Evolutionary conservation across 2,888 invertebrate species (phyloP), one percentile per base, ranked within the genome.

Genomic region (Eristalis arbustorum): DNA sequence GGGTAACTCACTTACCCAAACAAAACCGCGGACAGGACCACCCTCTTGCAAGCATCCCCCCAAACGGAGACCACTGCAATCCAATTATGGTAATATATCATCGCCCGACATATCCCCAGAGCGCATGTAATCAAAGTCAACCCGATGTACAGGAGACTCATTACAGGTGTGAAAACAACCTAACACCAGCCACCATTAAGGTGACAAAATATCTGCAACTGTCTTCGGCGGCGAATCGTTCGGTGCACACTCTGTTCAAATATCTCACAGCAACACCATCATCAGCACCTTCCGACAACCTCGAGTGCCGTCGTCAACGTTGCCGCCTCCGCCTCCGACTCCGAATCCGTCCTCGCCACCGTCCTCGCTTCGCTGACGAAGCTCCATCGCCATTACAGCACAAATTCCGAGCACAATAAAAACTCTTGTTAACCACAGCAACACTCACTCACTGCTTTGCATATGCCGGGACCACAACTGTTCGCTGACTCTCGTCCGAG

Each of bases 131-230:
- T 74, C 78, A 72, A 66, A 77, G 56, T 34, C 68, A 68, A 63
- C 22, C 57, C 73, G 68, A 57, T 78, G 72, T 72, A 69, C 68
- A 42, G 59, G 49, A 74, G 59, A 71, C 40, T 71, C 75, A 80
- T 84, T 75, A 75, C 80, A 66, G 75, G 79, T 69, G 79, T 61
- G 84, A 80, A 75, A 75, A 84, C 84, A 84, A 67, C 74, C 71
- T 66, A 80, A 75, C 42, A 71, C 62, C 80, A 63, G 49, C 28
- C 80, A 80, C 67, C 75, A 84, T 75, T 84, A 80, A 75, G 84
- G 79, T 79, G 84, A 84, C 84, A 84, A 84, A 84, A 84, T 84
- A 84, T 80, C 84, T 84, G 84, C 80, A 80, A 84, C 75, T 84
- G 84, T 75, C 84, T 71, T 71, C 22, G 80, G 71, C 66, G 71